Evolutionary conservation across 2,797 vertebrate genomes (phyloP).

Genomic region (Micrastur ruficollis): DNA sequence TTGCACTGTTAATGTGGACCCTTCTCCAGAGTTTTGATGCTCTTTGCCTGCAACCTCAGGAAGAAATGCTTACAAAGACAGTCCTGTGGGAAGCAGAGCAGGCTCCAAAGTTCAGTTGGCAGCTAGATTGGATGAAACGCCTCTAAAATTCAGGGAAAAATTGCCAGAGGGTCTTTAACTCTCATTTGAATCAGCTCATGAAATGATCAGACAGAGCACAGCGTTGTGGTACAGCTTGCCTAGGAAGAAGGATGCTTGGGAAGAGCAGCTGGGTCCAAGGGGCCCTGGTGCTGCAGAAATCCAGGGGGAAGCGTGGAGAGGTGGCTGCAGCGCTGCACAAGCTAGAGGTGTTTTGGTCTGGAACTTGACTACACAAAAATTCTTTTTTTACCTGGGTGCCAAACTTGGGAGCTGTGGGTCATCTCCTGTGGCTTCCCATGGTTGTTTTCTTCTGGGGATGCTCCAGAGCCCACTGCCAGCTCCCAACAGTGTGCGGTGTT

Average conservation of each 20-base stretch:
- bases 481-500: background rate
- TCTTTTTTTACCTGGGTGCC: background rate
- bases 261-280: background rate
- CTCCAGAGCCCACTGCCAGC: background rate
- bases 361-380: background rate
- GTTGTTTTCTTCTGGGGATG: background rate
- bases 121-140: background rate
- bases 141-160: background rate
- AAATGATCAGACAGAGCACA: background rate
- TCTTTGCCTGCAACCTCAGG: background rate
- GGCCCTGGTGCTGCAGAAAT: background rate
- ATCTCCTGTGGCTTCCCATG: fast-evolving
- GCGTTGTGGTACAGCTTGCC: background rate
- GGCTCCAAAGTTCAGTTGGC: background rate
- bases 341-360: background rate
- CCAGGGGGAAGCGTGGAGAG: fast-evolving
- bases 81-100: background rate
- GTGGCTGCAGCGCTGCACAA: background rate
- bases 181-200: background rate
- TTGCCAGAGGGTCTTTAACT: background rate
- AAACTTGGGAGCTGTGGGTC: background rate
- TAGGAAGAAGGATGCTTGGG: background rate
- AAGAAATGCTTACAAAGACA: background rate
- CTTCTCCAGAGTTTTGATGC: background rate
- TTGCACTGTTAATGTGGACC: background rate